A percentile compares a stretch with the other conserved stretches of the same genome.
Evolutionary conservation across 37 sponge, comb jelly and placozoan species (phyloP).

Genomic region (Halichondria panicea): DNA sequence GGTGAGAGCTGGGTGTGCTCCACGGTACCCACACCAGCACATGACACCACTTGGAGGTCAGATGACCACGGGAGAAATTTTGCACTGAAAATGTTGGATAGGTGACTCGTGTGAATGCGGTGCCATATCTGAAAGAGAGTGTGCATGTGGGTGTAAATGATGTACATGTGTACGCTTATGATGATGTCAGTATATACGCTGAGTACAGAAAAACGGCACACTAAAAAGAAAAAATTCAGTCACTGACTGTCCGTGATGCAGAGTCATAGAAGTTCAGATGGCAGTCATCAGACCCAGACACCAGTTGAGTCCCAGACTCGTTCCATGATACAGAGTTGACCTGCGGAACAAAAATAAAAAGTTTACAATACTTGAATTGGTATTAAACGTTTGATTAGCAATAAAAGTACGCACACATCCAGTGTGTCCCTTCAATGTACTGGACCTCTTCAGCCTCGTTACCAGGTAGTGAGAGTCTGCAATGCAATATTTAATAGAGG

Average conservation of each 20-base stretch:
- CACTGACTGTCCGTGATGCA: no score
- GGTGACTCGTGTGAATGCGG: conserved; percentile 62
- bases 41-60: conserved; percentile 68
- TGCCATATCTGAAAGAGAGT: conserved; percentile 23
- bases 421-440: conserved; percentile 47
- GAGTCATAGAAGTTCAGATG: conserved; percentile 75
- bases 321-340: conserved; percentile 90
- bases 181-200: no score
- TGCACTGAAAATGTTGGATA: conserved; percentile 87
- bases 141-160: neutral
- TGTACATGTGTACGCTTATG: neutral
- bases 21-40: conserved; percentile 85
- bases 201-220: neutral
- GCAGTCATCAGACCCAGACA: conserved; percentile 89
- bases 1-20: conserved; percentile 66
- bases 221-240: conserved; percentile 18
- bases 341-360: conserved; percentile 10
- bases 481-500: neutral
- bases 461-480: conserved; percentile 43
- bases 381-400: neutral
- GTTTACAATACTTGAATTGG: neutral
- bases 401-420: conserved; percentile 62
- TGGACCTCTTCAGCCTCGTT: conserved; percentile 28
- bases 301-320: conserved; percentile 47
- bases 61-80: conserved; percentile 67